phyloP scores from a whole-genome alignment of 1,140 invertebrate genomes.

The Tetramorium alpestre region DNA sequence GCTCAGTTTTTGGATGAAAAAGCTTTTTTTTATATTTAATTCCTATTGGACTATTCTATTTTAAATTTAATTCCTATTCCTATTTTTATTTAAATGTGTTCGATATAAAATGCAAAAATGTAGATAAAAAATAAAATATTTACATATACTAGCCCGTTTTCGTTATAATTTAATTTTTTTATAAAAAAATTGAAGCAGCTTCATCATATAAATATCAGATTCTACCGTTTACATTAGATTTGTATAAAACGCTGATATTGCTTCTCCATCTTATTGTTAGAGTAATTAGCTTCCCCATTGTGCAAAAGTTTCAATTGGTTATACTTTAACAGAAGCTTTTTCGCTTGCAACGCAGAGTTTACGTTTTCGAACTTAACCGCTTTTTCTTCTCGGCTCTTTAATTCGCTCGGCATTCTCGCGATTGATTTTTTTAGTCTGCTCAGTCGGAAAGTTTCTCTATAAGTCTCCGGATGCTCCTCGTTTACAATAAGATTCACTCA shows the following conservation, averaged over 20 bases:
- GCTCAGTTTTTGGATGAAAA: conserved; percentile 9
- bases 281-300: conserved; percentile 35
- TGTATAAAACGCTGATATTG: background rate
- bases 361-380: conserved; percentile 47
- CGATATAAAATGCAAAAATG: background rate
- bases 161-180: background rate
- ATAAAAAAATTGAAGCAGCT: background rate
- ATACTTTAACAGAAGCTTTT: conserved; percentile 26
- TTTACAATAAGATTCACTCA: conserved; percentile 50
- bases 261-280: background rate
- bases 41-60: conserved; percentile 1
- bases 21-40: conserved; percentile 33
- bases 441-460: conserved; percentile 42
- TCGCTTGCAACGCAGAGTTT: conserved; percentile 33
- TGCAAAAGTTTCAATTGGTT: conserved; percentile 40
- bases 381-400: conserved; percentile 45
- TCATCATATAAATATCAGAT: background rate
- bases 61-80: background rate
- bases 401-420: conserved; percentile 28
- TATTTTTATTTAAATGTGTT: background rate
- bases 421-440: conserved; percentile 54
- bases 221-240: background rate
- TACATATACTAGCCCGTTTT: background rate
- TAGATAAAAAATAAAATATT: background rate
- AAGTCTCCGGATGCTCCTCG: conserved; percentile 49